Evolutionary conservation across 2,888 invertebrate species (phyloP).

Genomic region (Drosophila kuntzei): DNA sequence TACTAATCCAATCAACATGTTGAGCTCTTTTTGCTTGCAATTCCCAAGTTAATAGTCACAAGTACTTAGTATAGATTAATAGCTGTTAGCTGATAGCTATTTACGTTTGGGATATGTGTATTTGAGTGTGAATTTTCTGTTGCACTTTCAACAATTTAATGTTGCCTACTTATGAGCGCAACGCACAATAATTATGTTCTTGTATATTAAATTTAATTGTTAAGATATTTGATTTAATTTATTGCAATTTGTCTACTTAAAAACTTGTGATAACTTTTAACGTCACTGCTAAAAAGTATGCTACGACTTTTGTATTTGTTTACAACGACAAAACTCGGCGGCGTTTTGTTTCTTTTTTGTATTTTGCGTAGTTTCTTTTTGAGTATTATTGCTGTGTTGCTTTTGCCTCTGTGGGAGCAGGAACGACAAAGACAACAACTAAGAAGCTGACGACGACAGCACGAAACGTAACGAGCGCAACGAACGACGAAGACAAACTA

Average conservation of each 20-base stretch:
- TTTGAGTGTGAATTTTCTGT: not conserved
- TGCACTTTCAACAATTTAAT: constrained; percentile 16
- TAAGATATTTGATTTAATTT: constrained; percentile 14
- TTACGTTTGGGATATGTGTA: constrained; percentile 50
- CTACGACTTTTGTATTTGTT: constrained; percentile 41
- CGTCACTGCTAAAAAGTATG: constrained; percentile 37
- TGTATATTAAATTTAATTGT: constrained; percentile 4
- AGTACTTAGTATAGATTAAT: constrained; percentile 16
- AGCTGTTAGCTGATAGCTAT: constrained; percentile 22
- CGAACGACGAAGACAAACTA: constrained; percentile 83
- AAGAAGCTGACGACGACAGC: constrained; percentile 28
- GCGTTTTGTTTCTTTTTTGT: constrained; percentile 3
- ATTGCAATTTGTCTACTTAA: constrained; percentile 22
- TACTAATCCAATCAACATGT: constrained; percentile 95
- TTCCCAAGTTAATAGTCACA: constrained; percentile 11
- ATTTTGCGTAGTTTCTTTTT: constrained; percentile 31
- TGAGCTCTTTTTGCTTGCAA: constrained; percentile 42
- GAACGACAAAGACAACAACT: constrained; percentile 31
- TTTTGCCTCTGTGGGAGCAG: constrained; percentile 27
- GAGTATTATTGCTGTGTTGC: constrained; percentile 26
- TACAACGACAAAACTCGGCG: constrained; percentile 41
- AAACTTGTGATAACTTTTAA: constrained; percentile 9
- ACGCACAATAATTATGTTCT: constrained; percentile 4
- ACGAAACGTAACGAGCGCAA: constrained; percentile 78
- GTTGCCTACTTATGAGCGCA: constrained; percentile 3